Evolutionary conservation across 2,113 vertebrate genomes (phyloP), one percentile per base, ranked within the genome.

Genomic region (Notiomystis cincta): DNA sequence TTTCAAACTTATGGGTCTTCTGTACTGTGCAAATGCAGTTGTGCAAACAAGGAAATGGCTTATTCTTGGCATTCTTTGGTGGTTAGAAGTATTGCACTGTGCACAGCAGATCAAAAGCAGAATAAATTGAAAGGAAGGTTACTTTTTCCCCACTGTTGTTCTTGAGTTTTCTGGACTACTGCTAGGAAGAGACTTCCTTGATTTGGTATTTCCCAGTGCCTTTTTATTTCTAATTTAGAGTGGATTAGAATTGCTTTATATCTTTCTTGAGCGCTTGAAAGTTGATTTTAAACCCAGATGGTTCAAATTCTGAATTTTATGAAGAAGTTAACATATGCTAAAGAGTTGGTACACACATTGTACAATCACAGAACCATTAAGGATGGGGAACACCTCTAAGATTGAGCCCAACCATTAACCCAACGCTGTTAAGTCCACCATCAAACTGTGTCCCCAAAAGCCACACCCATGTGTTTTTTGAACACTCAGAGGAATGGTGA

Each of bases 71-170:
- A 16, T 45, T 70, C 92, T 83, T 89, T 24, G 22, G 31, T 58
- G 40, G 13, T 61, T 53, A 48, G 1, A 19, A 13, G 6, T 76
- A 31, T 38, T 0, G 0, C 24, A 27, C 58, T 53, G 13, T 47
- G 13, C 9, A 24, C 9, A 48, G 37, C 13, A 22, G 53, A 65
- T 62, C 40, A 65, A 53, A 94, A 69, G 10, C 67, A 64, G 62
- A 82, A 67, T 27, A 65, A 58, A 35, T 48, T 28, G 13, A 87
- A 42, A 50, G 11, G 7, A 3, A 15, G 57, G 20, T 60, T 54
- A 20, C 9, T 64, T 60, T 28, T 4, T 17, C 37, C 30, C 15
- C 5, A 15, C 3, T 40, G 16, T 56, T 78, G 12, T 65, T 22
- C 30, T 73, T 65, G 40, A 57, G 7, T 82, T 89, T 87, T 23